Base-by-base conservation (phyloP, 2,888 invertebrate species). In the Drepanosiphum platanoidis region DNA sequence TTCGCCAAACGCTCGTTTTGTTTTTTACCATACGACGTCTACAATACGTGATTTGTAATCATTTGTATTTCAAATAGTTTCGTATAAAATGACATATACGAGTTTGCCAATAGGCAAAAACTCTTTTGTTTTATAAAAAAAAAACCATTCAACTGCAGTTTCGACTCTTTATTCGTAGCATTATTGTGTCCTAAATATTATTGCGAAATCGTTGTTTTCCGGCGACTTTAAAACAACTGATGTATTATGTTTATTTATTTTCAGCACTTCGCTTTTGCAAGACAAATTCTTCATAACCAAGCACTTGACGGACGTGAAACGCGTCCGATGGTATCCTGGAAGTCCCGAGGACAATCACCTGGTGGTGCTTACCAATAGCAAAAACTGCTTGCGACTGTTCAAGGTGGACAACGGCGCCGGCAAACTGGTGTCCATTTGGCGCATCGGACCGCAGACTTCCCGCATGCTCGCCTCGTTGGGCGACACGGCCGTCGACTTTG, bases 401-500 rank as follows among this genome's bases (percentile, higher is more conserved):
- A 91, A 91, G 88, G 90, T 91, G 36, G 66, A 87, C 13, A 70
- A 87, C 22, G 87, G 87, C 13, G 82, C 72, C 22, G 77, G 72
- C 18, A 86, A 78, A 36, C 66, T 86, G 46, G 68, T 79, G 39
- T 80, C 84, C 46, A 74, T 87, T n/a, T 87, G 87, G 86, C 86
- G 74, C 22, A 70, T 86, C 0, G 87, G 86, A 1, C 74, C 81
- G 22, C 84, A 87, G 70, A 86, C 86, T 18, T 91, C 92, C 15
- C 84, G 68, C 7, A 68, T 77, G 30, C 58, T 68, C 15, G 91
- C 92, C 0, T 91, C 91, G 13, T 92, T 97, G n/a, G 97, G 97
- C 0, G 96, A 97, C 88, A 93, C 93, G 0, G 95, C 95, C 0
- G 94, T 97, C 27, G 95, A 95, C 90, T 97, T 97, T 90, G 96